Evolutionary conservation across 1,140 invertebrate genomes (phyloP).

Genomic region (Leucophenga varia): DNA sequence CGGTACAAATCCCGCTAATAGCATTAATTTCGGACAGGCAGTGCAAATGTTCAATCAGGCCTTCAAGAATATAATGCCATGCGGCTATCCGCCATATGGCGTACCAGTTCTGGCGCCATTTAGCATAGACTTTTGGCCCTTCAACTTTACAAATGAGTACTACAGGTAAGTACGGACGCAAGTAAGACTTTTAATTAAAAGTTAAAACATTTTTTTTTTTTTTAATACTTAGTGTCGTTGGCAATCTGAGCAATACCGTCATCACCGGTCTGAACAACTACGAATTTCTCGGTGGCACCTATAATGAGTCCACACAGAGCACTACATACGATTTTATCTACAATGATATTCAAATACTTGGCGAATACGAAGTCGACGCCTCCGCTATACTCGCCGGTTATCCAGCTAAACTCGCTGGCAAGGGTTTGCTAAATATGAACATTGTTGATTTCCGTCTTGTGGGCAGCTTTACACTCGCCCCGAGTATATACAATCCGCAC

Average conservation of each 20-base stretch:
- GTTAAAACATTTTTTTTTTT: too few species aligned
- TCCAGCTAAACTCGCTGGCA: conserved; percentile 19
- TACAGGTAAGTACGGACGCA: too few species aligned
- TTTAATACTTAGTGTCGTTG: too few species aligned
- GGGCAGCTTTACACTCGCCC: conserved; percentile 9
- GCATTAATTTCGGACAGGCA: conserved; percentile 18
- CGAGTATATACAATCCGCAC: not conserved
- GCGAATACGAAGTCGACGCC: conserved; percentile 14
- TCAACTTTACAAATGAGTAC: conserved; percentile 10
- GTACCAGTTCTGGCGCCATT: conserved; percentile 29
- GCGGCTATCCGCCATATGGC: conserved; percentile 23
- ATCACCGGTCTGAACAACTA: conserved; percentile 31
- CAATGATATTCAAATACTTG: conserved; percentile 28
- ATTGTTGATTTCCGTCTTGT: conserved; percentile 33
- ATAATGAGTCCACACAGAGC: conserved; percentile 17
- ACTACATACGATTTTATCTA: conserved; percentile 29
- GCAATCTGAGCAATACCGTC: conserved; percentile 31
- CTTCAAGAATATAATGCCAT: conserved; percentile 33
- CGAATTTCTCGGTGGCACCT: conserved; percentile 21
- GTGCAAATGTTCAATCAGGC: conserved; percentile 23
- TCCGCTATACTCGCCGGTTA: conserved; percentile 17
- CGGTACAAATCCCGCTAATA: too few species aligned
- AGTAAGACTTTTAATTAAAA: too few species aligned
- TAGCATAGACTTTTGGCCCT: conserved; percentile 13
- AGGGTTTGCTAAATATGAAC: conserved; percentile 27